phyloP scores from a whole-genome alignment of 1,140 invertebrate species.

The Bombus haemorrhoidalis region DNA sequence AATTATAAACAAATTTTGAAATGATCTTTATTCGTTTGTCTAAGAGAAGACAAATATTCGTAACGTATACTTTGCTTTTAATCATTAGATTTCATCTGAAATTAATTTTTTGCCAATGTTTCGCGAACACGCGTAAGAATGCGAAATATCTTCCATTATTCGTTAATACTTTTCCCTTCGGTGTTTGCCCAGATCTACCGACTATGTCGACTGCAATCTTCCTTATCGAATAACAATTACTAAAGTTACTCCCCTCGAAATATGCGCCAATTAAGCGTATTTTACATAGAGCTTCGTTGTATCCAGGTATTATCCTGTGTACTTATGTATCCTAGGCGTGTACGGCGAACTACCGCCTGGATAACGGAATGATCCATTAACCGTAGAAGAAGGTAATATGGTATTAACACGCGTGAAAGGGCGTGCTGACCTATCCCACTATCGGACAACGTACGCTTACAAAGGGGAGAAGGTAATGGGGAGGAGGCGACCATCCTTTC shows the following conservation, averaged over 20 bases:
- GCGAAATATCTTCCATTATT: neutral
- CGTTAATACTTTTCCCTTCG: neutral
- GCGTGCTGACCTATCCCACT: conserved; percentile 72
- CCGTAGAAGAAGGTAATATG: conserved; percentile 65
- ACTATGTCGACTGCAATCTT: neutral
- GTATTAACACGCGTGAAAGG: conserved; percentile 66
- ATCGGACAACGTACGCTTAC: conserved; percentile 39
- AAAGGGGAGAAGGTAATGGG: conserved; percentile 63
- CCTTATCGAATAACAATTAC: neutral
- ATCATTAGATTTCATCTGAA: neutral
- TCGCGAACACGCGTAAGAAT: no score
- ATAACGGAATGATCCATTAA: conserved; percentile 70
- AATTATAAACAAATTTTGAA: no score
- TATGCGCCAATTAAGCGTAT: conserved; percentile 37
- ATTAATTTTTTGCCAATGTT: neutral
- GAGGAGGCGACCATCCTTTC: conserved; percentile 42
- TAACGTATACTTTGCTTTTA: neutral
- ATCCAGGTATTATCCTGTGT: conserved; percentile 14
- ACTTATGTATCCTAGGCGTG: conserved; percentile 41
- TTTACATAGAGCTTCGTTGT: conserved; percentile 16
- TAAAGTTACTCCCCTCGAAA: conserved; percentile 14
- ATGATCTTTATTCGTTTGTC: no score
- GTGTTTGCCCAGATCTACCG: neutral
- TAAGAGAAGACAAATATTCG: no score
- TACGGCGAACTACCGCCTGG: conserved; percentile 49